Base-by-base conservation (phyloP, 2,888 invertebrate genomes). In the Andrena chrysosceles region DNA sequence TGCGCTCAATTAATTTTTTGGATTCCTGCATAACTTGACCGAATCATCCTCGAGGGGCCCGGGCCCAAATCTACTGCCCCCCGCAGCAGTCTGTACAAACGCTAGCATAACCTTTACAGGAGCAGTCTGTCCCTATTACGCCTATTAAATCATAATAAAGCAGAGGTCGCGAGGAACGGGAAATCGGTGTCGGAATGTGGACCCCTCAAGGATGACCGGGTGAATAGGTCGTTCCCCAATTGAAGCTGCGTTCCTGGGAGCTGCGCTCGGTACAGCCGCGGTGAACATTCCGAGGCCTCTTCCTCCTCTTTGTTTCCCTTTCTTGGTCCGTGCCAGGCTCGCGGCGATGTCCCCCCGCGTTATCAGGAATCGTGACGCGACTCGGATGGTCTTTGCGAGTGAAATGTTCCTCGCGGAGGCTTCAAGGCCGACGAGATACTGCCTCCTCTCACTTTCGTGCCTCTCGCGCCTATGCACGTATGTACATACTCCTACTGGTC, bases 381-480 rank as follows among this genome's bases (percentile, higher is more conserved):
- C 75, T 80, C 77, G 86, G 88, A 88, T 86, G 83, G 87, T 89
- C 82, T 85, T 85, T 84, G 84, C 87, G 86, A 91, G 91, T 91
- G 90, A 92, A 92, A 92, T 90, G 90, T 90, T 91, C 82, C 82
- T 89, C 80, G 87, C 80, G 82, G 81, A 82, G 82, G 84, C 87
- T 76, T 89, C 91, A 92, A 92, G 92, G 92, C 92, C 91, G 89
- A 88, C 90, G 76, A 84, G 88, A 81, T 89, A 86, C 89, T 72
- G 77, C 88, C 83, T 87, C 90, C 90, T 92, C 91, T 92, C 91
- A 91, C 92, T 92, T 92, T 92, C 89, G 76, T 90, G 84, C 78
- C 84, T 85, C 79, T 83, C 78, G 73, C 77, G 66, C 60, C 42
- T 42, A 42, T 42, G 42, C 42, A 42, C 42, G 42, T 16, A 42